Conservation (phyloP, 2,888 invertebrate genomes). For the Drosophila macrospina region DNA sequence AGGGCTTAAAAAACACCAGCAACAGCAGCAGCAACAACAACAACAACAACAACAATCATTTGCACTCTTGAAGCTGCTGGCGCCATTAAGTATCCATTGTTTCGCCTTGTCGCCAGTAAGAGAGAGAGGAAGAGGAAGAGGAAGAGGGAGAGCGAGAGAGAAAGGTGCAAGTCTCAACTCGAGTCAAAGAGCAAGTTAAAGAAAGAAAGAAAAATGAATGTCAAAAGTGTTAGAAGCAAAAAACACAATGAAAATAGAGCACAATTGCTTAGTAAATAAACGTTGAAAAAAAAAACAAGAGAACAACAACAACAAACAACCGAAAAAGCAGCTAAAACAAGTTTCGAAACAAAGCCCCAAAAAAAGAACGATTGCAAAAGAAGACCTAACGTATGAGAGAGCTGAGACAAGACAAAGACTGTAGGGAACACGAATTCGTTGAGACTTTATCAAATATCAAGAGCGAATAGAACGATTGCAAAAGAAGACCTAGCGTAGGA, state of each 20-base stretch:
- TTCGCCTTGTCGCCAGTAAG: constrained; percentile 8
- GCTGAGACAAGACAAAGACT: no score
- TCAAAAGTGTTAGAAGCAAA: constrained; percentile 36
- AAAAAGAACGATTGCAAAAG: no score
- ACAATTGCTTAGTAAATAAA: constrained; percentile 35
- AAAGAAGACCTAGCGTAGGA: no score
- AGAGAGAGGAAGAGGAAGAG: no score
- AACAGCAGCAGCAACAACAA: constrained; percentile 10
- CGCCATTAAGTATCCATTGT: constrained; percentile 59
- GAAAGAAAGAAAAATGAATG: constrained; percentile 27
- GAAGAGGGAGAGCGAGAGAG: constrained; percentile 3
- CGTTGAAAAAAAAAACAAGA: constrained; percentile 1
- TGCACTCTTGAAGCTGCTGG: constrained; percentile 40
- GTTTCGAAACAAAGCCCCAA: constrained; percentile 39
- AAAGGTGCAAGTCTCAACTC: constrained; percentile 2
- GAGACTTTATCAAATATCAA: no score
- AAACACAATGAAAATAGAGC: constrained; percentile 32
- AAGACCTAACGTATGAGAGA: no score
- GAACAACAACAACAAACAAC: no score
- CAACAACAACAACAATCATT: constrained; percentile 27
- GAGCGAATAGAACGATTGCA: no score
- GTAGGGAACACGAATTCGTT: no score
- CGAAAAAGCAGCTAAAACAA: constrained; percentile 40
- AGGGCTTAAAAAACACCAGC: constrained; percentile 39
- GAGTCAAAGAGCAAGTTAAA: constrained; percentile 12